These are phyloP conservation scores for Disparrhopalites patrizii DNA, from an alignment of 2,888 invertebrate genomes.

Conservation along the genomic window DNA sequence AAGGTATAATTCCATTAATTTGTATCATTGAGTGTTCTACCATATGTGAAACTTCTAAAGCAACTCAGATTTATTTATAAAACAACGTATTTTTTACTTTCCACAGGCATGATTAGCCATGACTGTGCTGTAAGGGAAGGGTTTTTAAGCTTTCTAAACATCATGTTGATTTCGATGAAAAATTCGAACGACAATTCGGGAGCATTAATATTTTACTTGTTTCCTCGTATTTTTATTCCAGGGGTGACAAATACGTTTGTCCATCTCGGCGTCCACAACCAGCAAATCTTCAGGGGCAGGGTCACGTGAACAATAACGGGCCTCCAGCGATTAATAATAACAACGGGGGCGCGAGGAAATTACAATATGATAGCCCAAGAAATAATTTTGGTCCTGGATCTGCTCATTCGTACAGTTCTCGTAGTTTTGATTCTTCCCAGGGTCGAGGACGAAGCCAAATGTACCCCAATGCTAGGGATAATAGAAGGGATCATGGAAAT, in stretches of 20 bases:
- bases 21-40: no score
- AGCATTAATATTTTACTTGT: no score
- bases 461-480: conserved; percentile 32
- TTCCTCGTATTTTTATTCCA: background rate
- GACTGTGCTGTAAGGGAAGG: no score
- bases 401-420: conserved; percentile 39
- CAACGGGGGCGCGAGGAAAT: conserved; percentile 49
- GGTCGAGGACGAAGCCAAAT: conserved; percentile 37
- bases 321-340: conserved; percentile 48
- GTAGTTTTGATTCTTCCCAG: conserved; percentile 34
- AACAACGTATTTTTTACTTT: no score
- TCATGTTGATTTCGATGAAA: no score
- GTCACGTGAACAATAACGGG: conserved; percentile 40
- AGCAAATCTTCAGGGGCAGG: conserved; percentile 22
- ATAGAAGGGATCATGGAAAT: conserved; percentile 33
- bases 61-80: no score
- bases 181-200: no score
- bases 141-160: no score
- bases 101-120: no score
- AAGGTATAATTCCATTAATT: no score
- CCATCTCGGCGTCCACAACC: conserved; percentile 37
- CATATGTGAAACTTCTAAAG: no score
- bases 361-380: conserved; percentile 49
- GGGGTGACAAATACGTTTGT: conserved; percentile 46
- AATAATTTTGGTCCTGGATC: conserved; percentile 39